These are phyloP conservation scores for Sapajus apella DNA, from an alignment of 2,113 vertebrate species.

Conservation along the genomic window DNA sequence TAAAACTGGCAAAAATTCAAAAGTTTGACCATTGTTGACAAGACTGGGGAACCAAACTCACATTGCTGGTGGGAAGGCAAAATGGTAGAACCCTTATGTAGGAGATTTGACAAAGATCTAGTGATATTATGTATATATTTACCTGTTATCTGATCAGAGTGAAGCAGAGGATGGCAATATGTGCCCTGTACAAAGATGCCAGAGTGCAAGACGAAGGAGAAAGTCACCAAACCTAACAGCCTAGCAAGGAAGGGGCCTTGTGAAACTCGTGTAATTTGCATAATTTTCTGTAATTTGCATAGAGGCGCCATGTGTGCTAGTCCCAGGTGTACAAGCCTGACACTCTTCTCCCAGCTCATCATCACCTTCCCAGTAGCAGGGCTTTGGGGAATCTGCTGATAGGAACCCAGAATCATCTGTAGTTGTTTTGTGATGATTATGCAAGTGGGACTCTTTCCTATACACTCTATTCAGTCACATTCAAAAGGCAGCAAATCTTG, in stretches of 20 bases:
- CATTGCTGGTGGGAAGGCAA: background rate
- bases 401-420: background rate
- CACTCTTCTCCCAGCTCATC: background rate
- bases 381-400: background rate
- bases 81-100: background rate
- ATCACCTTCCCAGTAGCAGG: background rate
- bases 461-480: background rate
- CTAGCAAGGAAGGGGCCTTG: background rate
- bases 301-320: background rate
- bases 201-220: rapidly evolving
- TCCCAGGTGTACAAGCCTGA: background rate
- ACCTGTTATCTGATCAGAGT: background rate
- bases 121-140: background rate
- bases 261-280: background rate
- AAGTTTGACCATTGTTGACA: background rate
- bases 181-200: background rate
- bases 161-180: background rate
- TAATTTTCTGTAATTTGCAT: background rate
- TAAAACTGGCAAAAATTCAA: background rate
- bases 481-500: background rate
- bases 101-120: background rate
- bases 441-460: background rate
- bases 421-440: background rate
- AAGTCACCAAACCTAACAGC: background rate
- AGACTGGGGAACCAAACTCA: background rate